Conservation (phyloP, 1,140 invertebrate species). For the Brachionus plicatilis region DNA sequence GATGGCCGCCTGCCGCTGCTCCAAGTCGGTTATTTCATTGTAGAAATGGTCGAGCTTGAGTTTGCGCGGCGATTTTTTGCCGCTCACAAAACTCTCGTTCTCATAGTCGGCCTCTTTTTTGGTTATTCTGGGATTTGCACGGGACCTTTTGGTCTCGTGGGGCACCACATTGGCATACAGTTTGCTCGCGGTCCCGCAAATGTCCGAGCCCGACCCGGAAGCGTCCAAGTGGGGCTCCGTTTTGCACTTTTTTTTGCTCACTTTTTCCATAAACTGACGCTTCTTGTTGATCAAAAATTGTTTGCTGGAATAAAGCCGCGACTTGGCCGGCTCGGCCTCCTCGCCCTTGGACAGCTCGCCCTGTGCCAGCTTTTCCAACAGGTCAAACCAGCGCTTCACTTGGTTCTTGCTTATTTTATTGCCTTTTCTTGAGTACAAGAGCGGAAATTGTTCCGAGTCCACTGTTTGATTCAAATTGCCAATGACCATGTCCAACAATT, state of each 20-base stretch:
- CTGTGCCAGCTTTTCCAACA: neutral
- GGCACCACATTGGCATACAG: slow-evolving; percentile 20
- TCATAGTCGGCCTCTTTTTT: neutral
- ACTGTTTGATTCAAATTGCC: neutral
- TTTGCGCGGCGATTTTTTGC: neutral
- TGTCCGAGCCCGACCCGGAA: neutral
- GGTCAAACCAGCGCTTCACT: slow-evolving; percentile 14
- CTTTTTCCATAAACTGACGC: neutral
- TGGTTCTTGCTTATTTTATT: slow-evolving; percentile 38
- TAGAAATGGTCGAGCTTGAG: slow-evolving; percentile 18
- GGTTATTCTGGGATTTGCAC: neutral
- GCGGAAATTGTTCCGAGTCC: neutral
- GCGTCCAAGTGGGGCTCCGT: neutral
- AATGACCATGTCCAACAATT: neutral
- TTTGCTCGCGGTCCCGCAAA: neutral
- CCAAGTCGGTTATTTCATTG: slow-evolving; percentile 29
- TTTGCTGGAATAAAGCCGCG: neutral
- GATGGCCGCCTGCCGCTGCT: neutral
- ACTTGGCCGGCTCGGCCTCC: neutral
- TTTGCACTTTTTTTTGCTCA: neutral
- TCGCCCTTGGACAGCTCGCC: neutral
- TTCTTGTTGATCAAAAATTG: slow-evolving; percentile 34
- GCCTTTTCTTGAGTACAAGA: neutral
- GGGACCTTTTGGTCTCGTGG: neutral
- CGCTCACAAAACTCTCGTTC: neutral